These are phyloP conservation scores for Noctua janthina DNA, from an alignment of 2,888 invertebrate genomes.

Conservation along the genomic window DNA sequence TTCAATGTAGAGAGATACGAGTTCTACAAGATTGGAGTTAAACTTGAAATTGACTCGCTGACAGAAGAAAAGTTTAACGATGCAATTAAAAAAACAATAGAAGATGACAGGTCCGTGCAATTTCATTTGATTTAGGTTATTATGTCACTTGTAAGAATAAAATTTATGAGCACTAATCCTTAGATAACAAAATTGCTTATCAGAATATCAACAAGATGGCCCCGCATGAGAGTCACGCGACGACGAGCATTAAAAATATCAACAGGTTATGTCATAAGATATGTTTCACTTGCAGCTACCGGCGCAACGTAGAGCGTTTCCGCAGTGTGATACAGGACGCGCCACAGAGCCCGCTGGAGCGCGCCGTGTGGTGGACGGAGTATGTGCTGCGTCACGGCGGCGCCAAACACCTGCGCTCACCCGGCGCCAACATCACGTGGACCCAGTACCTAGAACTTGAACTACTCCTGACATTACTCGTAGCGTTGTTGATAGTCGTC, in stretches of 20 bases:
- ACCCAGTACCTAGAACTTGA: conserved; percentile 69
- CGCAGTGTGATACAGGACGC: conserved; percentile 49
- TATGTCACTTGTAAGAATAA: background rate
- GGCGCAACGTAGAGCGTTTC: conserved; percentile 38
- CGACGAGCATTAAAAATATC: background rate
- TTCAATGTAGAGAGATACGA: conserved; percentile 78
- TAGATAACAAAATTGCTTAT: background rate
- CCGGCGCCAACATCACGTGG: conserved; percentile 72
- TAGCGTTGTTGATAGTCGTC: conserved; percentile 12
- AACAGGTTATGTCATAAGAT: background rate
- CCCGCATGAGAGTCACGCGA: background rate
- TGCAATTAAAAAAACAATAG: conserved; percentile 67
- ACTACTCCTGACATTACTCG: conserved; percentile 50
- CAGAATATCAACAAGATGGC: background rate
- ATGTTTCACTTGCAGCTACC: conserved; percentile 46
- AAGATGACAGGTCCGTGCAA: conserved; percentile 67
- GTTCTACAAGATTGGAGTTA: conserved; percentile 72
- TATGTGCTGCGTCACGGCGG: conserved; percentile 83
- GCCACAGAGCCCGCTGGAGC: conserved; percentile 68
- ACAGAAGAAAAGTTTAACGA: conserved; percentile 68
- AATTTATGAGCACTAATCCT: background rate
- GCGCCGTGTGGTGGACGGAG: conserved; percentile 80
- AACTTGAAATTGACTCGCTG: conserved; percentile 72
- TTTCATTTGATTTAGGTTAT: background rate
- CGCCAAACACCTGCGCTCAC: conserved; percentile 79